These are phyloP conservation scores for Lophotriccus pileatus DNA, from an alignment of 2,797 vertebrate species.

Conservation along the genomic window DNA sequence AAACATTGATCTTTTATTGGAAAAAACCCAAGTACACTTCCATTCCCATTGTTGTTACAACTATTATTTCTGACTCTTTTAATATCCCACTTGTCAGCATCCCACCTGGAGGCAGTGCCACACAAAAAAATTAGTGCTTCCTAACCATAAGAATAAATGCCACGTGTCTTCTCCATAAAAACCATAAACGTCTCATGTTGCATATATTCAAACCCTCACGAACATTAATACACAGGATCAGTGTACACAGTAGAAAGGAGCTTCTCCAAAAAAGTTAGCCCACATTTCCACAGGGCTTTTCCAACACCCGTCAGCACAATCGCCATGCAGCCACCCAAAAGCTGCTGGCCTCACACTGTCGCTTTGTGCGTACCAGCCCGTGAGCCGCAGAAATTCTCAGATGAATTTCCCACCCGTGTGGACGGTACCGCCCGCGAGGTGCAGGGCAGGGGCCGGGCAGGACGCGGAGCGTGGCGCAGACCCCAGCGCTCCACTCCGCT, in stretches of 20 bases:
- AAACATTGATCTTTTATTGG: not conserved
- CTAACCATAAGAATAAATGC: not conserved
- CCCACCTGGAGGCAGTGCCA: not conserved
- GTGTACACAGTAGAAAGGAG: not conserved
- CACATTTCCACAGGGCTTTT: not conserved
- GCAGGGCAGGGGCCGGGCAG: not conserved
- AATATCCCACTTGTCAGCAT: not conserved
- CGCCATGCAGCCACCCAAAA: not conserved
- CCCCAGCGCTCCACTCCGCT: accelerated
- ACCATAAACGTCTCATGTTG: accelerated
- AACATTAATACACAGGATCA: not conserved
- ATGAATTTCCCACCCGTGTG: not conserved
- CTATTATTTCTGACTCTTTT: not conserved
- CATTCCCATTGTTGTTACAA: not conserved
- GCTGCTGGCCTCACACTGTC: not conserved
- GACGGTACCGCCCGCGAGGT: accelerated
- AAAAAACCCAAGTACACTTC: accelerated
- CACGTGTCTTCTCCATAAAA: not conserved
- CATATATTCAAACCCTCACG: accelerated
- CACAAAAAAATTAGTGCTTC: not conserved
- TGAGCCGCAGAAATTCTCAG: not conserved
- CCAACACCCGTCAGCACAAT: not conserved
- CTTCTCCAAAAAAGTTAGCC: not conserved
- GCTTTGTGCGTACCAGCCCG: not conserved
- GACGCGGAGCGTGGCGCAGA: not conserved